Percentiles rank a stretch among this genome's conserved stretches.
Conservation (phyloP, 35 echinoderm and acorn worm genomes). For the Strongylocentrotus purpuratus region DNA sequence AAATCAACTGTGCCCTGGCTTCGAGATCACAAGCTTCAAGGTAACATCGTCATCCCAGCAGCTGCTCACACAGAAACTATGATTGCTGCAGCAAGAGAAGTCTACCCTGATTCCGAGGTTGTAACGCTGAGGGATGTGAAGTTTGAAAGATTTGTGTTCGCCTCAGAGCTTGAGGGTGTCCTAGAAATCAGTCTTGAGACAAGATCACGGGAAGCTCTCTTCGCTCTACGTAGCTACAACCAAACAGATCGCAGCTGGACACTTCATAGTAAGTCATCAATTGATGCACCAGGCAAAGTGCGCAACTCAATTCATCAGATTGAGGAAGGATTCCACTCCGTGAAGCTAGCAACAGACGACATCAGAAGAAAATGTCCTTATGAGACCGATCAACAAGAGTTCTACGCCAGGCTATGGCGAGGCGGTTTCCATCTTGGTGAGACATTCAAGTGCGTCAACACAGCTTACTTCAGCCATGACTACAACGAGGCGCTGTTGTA, state of each 20-base stretch:
- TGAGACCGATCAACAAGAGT: constrained; percentile 83
- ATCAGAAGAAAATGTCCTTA: constrained; percentile 85
- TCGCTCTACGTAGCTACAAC: constrained; percentile 80
- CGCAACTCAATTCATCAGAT: constrained; percentile 73
- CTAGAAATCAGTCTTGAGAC: constrained; percentile 80
- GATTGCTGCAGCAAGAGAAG: constrained; percentile 64
- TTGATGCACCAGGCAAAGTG: constrained; percentile 70
- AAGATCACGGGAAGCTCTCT: constrained; percentile 75
- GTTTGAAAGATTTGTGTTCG: constrained; percentile 96
- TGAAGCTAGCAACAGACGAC: constrained; percentile 85
- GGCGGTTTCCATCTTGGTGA: constrained; percentile 94
- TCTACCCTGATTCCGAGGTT: constrained; percentile 57
- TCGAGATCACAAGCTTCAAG: constrained; percentile 94
- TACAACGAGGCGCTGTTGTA: constrained; percentile 88
- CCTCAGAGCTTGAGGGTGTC: constrained; percentile 61
- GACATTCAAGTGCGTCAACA: constrained; percentile 77
- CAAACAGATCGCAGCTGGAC: constrained; percentile 76
- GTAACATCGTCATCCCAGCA: constrained; percentile 89
- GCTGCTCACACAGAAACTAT: constrained; percentile 90
- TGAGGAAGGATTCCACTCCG: constrained; percentile 71
- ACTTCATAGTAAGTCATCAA: constrained; percentile 70
- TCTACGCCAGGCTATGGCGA: constrained; percentile 79
- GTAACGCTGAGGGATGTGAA: constrained; percentile 74
- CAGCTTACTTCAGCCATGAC: constrained; percentile 90
- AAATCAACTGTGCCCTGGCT: constrained; percentile 83